Percentiles rank a stretch among this genome's conserved stretches.
These are phyloP conservation scores for Eupithecia vulgata DNA, from an alignment of 2,888 invertebrate species.

Conservation along the genomic window DNA sequence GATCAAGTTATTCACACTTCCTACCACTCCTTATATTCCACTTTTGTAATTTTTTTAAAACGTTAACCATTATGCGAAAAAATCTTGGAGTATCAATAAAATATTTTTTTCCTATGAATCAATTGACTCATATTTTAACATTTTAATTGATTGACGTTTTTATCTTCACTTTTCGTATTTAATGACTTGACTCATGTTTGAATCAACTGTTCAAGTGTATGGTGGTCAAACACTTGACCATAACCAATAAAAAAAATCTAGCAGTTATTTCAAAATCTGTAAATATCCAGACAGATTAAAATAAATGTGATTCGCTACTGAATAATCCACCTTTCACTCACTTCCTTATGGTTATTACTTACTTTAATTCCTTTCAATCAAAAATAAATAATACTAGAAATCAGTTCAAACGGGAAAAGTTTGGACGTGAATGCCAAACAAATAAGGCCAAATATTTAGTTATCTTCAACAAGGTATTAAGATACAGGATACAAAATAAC, in stretches of 20 bases:
- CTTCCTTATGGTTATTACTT: not conserved
- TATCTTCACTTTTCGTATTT: not conserved
- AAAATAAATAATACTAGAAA: not conserved
- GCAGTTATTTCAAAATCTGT: not conserved
- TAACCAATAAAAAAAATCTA: too few relatives aligned
- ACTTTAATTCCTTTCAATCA: not conserved
- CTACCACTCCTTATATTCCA: too few relatives aligned
- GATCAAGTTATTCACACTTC: not conserved
- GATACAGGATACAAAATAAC: conserved; percentile 43
- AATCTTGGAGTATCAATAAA: too few relatives aligned
- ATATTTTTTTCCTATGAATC: not conserved
- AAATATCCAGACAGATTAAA: not conserved
- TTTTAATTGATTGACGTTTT: not conserved
- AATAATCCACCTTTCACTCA: not conserved
- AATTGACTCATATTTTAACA: not conserved
- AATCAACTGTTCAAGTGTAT: too few relatives aligned
- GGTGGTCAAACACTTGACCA: too few relatives aligned
- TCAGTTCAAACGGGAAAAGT: not conserved
- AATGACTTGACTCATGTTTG: not conserved
- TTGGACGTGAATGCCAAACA: conserved; percentile 17
- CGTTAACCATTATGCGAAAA: too few relatives aligned
- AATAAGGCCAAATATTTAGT: conserved; percentile 28
- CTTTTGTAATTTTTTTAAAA: not conserved
- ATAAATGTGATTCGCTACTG: not conserved
- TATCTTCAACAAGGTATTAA: conserved; percentile 29